Evolutionary conservation across 2,797 vertebrate species (phyloP).

Genomic region (Hipposideros larvatus): DNA sequence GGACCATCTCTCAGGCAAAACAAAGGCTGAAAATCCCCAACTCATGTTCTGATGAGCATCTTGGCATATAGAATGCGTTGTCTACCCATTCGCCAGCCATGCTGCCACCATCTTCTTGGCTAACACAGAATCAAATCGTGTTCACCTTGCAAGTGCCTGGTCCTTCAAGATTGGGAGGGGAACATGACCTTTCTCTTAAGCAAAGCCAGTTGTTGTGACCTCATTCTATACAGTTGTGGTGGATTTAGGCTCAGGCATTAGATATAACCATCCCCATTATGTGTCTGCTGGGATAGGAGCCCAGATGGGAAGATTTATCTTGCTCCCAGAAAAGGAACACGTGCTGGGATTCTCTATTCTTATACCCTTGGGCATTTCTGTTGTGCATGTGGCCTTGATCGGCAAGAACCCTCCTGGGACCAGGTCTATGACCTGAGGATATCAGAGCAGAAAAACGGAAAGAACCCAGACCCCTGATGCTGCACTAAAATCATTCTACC

Average conservation of each 20-base stretch:
- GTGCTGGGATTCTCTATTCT: neutral
- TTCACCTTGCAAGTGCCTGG: neutral
- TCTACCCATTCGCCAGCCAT: accelerated
- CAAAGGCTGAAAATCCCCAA: neutral
- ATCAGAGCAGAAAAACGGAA: neutral
- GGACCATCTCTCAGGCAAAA: neutral
- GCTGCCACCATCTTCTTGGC: neutral
- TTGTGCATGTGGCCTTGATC: neutral
- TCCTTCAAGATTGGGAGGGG: neutral
- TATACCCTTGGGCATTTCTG: neutral
- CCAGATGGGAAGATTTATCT: neutral
- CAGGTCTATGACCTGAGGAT: neutral
- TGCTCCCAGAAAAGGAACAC: neutral
- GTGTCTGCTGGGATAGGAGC: neutral
- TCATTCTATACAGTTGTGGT: neutral
- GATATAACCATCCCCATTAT: accelerated
- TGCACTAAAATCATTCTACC: accelerated
- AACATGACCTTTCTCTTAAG: neutral
- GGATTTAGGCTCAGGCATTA: too few relatives aligned
- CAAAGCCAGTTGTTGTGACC: accelerated
- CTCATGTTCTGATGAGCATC: accelerated
- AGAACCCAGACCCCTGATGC: neutral
- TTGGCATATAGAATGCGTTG: accelerated
- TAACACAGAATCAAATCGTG: neutral
- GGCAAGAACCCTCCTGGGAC: neutral